Evolutionary conservation across 2,888 invertebrate genomes (phyloP).

Genomic region (Cheilosia vernalis): DNA sequence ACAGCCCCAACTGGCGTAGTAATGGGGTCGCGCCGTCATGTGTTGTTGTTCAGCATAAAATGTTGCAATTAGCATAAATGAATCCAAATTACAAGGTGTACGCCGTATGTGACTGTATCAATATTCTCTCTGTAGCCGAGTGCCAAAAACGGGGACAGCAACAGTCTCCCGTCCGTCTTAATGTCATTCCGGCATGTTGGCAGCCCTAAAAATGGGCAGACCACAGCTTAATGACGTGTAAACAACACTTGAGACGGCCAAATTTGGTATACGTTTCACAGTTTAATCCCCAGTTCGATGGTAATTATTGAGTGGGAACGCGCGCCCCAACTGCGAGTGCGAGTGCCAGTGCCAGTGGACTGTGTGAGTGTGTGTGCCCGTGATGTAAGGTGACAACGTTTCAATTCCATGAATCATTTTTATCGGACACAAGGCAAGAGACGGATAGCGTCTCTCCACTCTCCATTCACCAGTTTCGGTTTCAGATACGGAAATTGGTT

Average conservation of each 20-base stretch:
- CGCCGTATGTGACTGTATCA: background rate
- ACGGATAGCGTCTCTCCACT: background rate
- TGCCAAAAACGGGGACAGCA: constrained; percentile 72
- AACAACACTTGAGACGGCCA: constrained; percentile 72
- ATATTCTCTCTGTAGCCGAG: constrained; percentile 25
- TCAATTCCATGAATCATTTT: constrained; percentile 73
- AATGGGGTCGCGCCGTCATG: constrained; percentile 70
- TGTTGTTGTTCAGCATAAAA: constrained; percentile 60
- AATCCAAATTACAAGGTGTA: constrained; percentile 61
- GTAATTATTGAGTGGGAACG: constrained; percentile 60
- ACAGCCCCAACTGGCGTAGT: constrained; percentile 49
- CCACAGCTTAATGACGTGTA: constrained; percentile 72
- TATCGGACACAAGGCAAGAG: constrained; percentile 5
- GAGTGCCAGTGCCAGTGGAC: background rate
- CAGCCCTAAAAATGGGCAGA: constrained; percentile 47
- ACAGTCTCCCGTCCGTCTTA: constrained; percentile 47
- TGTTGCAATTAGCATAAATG: constrained; percentile 74
- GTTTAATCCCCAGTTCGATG: constrained; percentile 73
- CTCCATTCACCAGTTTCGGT: constrained; percentile 7
- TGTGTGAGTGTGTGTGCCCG: constrained; percentile 12
- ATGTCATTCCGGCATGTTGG: constrained; percentile 68
- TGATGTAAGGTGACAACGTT: constrained; percentile 71
- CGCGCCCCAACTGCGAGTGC: constrained; percentile 9
- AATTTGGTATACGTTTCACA: constrained; percentile 67
- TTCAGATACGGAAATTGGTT: constrained; percentile 49